Base-by-base conservation (phyloP, 1,140 invertebrate genomes). In the Lepidurus arcticus region DNA sequence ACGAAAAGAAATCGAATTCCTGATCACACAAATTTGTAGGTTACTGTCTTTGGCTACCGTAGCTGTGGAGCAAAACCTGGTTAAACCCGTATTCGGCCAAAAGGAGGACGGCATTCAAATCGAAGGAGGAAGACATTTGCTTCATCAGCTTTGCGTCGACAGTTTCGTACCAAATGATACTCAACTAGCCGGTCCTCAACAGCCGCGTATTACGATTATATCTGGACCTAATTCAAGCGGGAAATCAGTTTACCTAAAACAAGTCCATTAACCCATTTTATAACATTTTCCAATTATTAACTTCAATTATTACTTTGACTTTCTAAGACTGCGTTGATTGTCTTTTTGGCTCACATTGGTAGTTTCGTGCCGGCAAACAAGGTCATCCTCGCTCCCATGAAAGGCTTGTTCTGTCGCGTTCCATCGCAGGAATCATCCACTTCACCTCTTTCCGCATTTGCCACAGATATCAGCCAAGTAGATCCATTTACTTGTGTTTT, bases 151-250 rank as follows among this genome's bases (percentile, higher is more conserved):
- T 24, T 88, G 87, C 47, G 87, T 88, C 34, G 85, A 87, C 74
- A 88, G 87, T 77, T 94, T 91, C 84, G 90, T 95, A 3, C 87
- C 92, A 0, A 96, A 96, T 84, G 88, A 92, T 82, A 88, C 88
- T 1, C 81, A 84, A 73, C 91, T 90, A 73, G 88, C 88, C 13
- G 82, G 83, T 1, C 82, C 83, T 7, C 81, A 85, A 10, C 80
- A 83, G 78, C 88, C 88, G 11, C 88, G 88, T 78, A 88, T 96
- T 2, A 93, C 93, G 83, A 87, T 97, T 43, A 82, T 98, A 13
- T 95, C 93, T 2, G 94, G 95, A 1, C 93, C 95, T 1, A 98
- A 98, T 85, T 90, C 93, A 9, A 94, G 93, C 83, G 96, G 96
- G 0, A 98, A 98, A 85, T 96, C 92, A 81, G 89, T 96, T 42